Conservation (phyloP, 2,888 invertebrate genomes). For the Acleris sparsana region DNA sequence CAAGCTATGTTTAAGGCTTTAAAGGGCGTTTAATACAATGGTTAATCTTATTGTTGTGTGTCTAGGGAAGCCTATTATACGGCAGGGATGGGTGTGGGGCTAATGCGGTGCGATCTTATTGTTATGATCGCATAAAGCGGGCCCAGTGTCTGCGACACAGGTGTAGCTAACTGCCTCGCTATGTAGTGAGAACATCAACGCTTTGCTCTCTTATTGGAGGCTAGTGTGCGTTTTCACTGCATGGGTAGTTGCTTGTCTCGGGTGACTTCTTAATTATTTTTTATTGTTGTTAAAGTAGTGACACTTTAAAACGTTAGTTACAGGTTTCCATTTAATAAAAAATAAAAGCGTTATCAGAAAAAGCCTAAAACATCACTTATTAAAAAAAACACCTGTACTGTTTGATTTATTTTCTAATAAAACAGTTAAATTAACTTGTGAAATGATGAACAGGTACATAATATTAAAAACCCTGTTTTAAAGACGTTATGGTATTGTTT, state of each 20-base stretch:
- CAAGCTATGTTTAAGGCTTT: conserved; percentile 41
- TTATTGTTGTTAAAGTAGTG: not conserved
- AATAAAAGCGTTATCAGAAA: too few relatives aligned
- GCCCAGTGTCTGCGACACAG: conserved; percentile 56
- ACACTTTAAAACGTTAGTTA: too few relatives aligned
- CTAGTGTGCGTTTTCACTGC: conserved; percentile 35
- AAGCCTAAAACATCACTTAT: too few relatives aligned
- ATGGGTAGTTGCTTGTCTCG: conserved; percentile 23
- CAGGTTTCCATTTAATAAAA: too few relatives aligned
- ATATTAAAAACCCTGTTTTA: too few relatives aligned
- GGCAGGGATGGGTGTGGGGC: conserved; percentile 43
- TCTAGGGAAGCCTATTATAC: conserved; percentile 47
- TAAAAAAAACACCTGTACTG: too few relatives aligned
- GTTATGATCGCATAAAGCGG: conserved; percentile 59
- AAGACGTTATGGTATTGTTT: too few relatives aligned
- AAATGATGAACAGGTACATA: too few relatives aligned
- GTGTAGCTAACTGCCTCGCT: conserved; percentile 60
- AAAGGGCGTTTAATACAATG: conserved; percentile 44
- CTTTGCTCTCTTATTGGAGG: conserved; percentile 45
- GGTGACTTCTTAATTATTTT: conserved; percentile 2
- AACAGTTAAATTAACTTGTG: too few relatives aligned
- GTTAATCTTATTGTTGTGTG: conserved; percentile 46
- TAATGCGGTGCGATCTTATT: conserved; percentile 56
- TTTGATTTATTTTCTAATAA: too few relatives aligned
- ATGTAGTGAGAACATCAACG: conserved; percentile 53